Base-by-base conservation (phyloP, 1,140 invertebrate species). In the Zaprionus kolodkinae region DNA sequence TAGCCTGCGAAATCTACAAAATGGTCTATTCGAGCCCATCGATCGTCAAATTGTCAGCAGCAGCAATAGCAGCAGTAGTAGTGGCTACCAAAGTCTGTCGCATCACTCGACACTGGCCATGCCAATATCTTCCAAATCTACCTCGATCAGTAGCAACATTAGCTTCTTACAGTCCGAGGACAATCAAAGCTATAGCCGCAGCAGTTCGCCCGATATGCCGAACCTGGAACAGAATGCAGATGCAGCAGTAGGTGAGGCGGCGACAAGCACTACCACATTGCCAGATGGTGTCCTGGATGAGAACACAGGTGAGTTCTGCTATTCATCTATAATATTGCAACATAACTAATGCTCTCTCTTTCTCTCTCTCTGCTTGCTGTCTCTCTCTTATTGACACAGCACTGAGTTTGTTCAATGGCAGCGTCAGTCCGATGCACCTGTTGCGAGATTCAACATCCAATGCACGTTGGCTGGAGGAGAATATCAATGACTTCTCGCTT, bases 401-500 rank as follows among this genome's bases (percentile, higher is more conserved):
- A 11, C 68, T 76, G 69, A 85, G 72, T 40, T 84, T 92, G 13
- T 90, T 90, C 59, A 89, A 82, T 56, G 84, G 94, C 93, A 94
- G 93, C 93, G 94, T 95, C 36, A 96, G 96, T 71, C 96, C 96
- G n/a, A 96, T 96, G 59, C 94, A 95, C 83, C 94, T 97, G 83
- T 93, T 97, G 25, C 95, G 96, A 67, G 96, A 97, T 77, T 81
- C 91, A 15, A 82, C 87, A 5, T 91, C 91, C 1, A 92, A 92
- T 85, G 77, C 92, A 1, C 90, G 87, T 50, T 97, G 96, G 96
- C 94, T 97, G 27, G 96, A 96, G 81, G 94, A 95, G 7, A 95
- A 96, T 91, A 95, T 96, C 21, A 95, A 95, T 65, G 96, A 97
- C 92, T 97, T 96, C 93, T 97, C 96, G 17, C 93, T 97, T 40